Evolutionary conservation across 1,140 invertebrate genomes (phyloP).

Genomic region (Lasioglossum albipes): DNA sequence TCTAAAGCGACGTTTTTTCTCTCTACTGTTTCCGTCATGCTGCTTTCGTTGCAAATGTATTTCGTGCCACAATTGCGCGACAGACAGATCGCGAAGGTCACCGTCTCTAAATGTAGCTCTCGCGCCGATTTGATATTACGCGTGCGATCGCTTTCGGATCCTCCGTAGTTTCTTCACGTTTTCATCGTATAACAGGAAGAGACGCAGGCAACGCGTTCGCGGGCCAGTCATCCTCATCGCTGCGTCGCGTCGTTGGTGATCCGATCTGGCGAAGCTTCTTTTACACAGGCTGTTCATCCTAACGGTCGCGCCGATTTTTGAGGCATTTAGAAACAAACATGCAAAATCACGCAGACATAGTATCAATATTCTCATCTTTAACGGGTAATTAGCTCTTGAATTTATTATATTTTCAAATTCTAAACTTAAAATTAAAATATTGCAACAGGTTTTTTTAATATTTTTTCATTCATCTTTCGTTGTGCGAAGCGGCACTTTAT

Average conservation of each 20-base stretch:
- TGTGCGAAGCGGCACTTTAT: too few species aligned
- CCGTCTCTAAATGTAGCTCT: constrained; percentile 29
- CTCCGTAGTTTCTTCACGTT: constrained; percentile 13
- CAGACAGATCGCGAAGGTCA: constrained; percentile 40
- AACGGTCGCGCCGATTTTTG: too few species aligned
- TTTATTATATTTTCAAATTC: too few species aligned
- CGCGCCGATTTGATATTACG: constrained; percentile 12
- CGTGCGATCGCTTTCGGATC: constrained; percentile 22
- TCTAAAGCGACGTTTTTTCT: constrained; percentile 42
- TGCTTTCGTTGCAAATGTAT: constrained; percentile 34
- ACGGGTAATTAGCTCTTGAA: too few species aligned
- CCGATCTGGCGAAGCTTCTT: too few species aligned
- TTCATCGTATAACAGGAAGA: constrained; percentile 3
- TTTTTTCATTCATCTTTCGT: too few species aligned
- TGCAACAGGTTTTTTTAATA: too few species aligned
- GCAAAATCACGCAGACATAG: too few species aligned
- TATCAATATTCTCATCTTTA: too few species aligned
- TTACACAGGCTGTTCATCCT: too few species aligned
- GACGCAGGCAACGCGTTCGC: neutral
- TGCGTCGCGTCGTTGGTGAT: neutral
- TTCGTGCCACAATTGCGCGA: constrained; percentile 38
- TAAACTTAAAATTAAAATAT: too few species aligned
- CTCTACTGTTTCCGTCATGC: constrained; percentile 37
- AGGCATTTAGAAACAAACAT: too few species aligned
- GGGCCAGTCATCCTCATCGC: neutral